Percentiles rank a stretch among this genome's conserved stretches.
Evolutionary conservation across 2,113 vertebrate species (phyloP).

Genomic region (Scomber japonicus): DNA sequence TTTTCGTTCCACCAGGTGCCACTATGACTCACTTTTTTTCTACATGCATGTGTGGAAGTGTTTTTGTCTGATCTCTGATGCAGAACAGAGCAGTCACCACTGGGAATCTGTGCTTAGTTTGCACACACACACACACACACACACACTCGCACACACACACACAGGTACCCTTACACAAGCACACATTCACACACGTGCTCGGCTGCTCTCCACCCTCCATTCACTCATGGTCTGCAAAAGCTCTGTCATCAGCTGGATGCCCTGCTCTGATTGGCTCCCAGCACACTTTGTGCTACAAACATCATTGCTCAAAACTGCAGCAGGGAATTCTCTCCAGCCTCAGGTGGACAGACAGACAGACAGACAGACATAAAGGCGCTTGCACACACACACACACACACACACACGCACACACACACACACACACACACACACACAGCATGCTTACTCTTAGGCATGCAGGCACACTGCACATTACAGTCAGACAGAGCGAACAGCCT

Average conservation of each 20-base stretch:
- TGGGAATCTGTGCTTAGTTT: slow-evolving; percentile 43
- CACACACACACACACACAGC: neutral
- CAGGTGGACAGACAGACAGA: slow-evolving; percentile 28
- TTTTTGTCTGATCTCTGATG: slow-evolving; percentile 45
- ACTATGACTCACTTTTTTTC: slow-evolving; percentile 32
- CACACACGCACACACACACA: neutral
- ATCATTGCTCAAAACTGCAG: slow-evolving; percentile 26
- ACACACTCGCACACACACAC: neutral
- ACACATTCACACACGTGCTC: neutral
- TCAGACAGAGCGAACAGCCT: slow-evolving; percentile 20
- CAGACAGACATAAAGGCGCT: neutral
- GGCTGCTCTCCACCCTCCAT: slow-evolving; percentile 6
- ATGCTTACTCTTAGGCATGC: too few relatives aligned
- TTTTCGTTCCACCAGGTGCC: slow-evolving; percentile 21
- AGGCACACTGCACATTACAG: too few relatives aligned
- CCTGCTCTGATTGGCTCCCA: slow-evolving; percentile 49
- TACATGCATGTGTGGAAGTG: slow-evolving; percentile 20
- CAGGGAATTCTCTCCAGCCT: slow-evolving; percentile 1
- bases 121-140: neutral
- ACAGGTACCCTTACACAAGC: slow-evolving; percentile 3
- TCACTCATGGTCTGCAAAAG: slow-evolving; percentile 40
- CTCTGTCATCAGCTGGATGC: slow-evolving; percentile 55
- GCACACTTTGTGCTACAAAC: slow-evolving; percentile 48
- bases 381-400: too few relatives aligned
- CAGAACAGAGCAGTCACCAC: slow-evolving; percentile 39